Evolutionary conservation across 2,113 vertebrate species (phyloP), one percentile per base, ranked within the genome.

Genomic region (Vulpes ferrilata): DNA sequence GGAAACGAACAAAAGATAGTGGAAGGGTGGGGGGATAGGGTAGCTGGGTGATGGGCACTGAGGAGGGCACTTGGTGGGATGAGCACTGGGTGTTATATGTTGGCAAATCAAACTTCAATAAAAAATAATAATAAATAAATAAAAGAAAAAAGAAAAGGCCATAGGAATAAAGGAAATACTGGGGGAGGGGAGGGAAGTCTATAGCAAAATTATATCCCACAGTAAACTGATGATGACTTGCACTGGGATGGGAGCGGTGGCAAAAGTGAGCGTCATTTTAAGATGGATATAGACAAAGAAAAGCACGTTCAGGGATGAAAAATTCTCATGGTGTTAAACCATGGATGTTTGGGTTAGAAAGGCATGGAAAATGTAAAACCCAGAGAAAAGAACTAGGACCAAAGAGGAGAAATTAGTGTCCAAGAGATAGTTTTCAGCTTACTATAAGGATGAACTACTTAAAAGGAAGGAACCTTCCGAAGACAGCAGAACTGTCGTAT

Each of bases 161-260:
- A 38, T 7, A 17, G 38, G 17, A 83, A 51, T 88, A 73, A 35
- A 76, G 17, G 11, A 74, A 82, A 83, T n/a, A 51, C 6, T 7
- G 22, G 1, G 19, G 48, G 27, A 20, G n/a, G 3, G 65, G 0
- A 1, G 43, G 22, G 30, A 23, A n/a, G 4, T 9, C 55, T 38
- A 7, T 6, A 73, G 25, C 53, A 87, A 92, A 55, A 78, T 64
- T 35, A 48, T 1, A 51, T 71, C 20, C 25, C 55, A 48, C 7
- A 25, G 3, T 90, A 57, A 71, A 12, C 35, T 1, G 5, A 35
- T n/a, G 19, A 32, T 25, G 25, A 9, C 81, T 80, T 71, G 80
- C 15, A 16, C 62, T 79, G 64, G 32, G 38, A 32, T 25, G 9
- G 60, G 51, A 30, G 7, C 67, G 53, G 35, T 38, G 30, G 23